Evolutionary conservation across 2,888 invertebrate species (phyloP), one percentile per base, ranked within the genome.

Genomic region (Ormyrus labotus): DNA sequence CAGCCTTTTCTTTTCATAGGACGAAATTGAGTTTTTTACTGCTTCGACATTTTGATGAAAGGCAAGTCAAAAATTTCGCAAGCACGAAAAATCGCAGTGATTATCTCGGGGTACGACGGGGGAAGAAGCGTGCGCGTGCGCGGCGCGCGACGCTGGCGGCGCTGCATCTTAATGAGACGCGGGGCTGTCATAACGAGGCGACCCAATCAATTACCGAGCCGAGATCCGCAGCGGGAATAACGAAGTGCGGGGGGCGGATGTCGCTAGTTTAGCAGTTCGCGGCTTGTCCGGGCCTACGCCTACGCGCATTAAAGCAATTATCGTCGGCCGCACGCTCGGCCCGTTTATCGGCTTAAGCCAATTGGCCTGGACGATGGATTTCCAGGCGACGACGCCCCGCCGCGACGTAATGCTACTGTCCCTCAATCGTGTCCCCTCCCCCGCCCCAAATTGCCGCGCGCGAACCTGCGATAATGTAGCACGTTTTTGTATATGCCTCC

Each of bases 91-190:
- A 74, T 74, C 65, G 11, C 50, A 45, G 6, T 9, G 9, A 58
- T n/a, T 61, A n/a, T 34, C 48, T 58, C n/a, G 85, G 45, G 55
- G 47, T 86, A 88, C 19, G 19, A 1, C 19, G 19, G 19, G 64
- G 55, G 73, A 64, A 87, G 85, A 87, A 88, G 85, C 84, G 87
- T 83, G 84, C 84, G 84, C 85, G 81, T 72, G 84, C 45, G 61
- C n/a, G 10, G 61, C 6, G 58, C 70, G 51, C 50, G 0, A 5
- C 6, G 64, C 85, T 83, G 84, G 84, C 83, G 34, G 34, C 84
- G 86, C 85, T 87, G 88, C 88, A 89, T 89, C 88, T 87, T 89
- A 88, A 89, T 88, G 89, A 89, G 89, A 87, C 87, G 86, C 82
- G 76, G 61, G 34, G n/a, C 87, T 88, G 88, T 88, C 89, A 89